Percentiles rank a stretch among this genome's conserved stretches.
phyloP scores from a whole-genome alignment of 2,888 invertebrate species.

The Toxonevra muliebris region DNA sequence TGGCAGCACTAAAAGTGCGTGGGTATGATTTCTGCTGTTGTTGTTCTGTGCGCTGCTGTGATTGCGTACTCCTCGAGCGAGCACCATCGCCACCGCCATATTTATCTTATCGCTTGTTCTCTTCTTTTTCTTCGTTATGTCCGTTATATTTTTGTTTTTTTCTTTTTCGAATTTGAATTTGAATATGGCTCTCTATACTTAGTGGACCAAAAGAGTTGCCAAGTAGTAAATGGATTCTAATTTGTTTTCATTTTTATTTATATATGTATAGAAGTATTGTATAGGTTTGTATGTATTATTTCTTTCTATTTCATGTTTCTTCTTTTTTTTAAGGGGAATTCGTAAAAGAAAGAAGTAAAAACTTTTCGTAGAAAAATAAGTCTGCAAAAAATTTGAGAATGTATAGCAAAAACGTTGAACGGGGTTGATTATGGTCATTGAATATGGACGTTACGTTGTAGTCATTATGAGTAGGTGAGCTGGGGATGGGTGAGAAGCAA shows the following conservation, averaged over 20 bases:
- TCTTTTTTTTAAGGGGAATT: not conserved
- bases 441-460: not conserved
- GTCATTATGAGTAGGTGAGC: not conserved
- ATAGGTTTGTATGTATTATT: conserved; percentile 6
- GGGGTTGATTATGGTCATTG: conserved; percentile 20
- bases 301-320: not conserved
- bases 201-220: conserved; percentile 20
- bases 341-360: conserved; percentile 1
- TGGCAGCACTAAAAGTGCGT: conserved; percentile 21
- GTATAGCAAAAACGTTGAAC: not conserved
- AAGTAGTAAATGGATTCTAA: conserved; percentile 22
- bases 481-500: not conserved
- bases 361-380: conserved; percentile 5
- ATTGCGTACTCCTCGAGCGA: conserved; percentile 5
- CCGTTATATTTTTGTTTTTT: conserved; percentile 8
- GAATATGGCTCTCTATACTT: conserved; percentile 2
- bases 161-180: conserved; percentile 29
- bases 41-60: conserved; percentile 14
- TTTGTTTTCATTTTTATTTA: conserved; percentile 22
- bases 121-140: not conserved
- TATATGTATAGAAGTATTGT: not conserved
- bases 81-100: conserved; percentile 13
- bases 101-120: conserved; percentile 4
- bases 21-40: conserved; percentile 17
- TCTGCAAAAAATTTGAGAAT: not conserved